Percentiles rank a stretch among this genome's conserved stretches.
These are phyloP conservation scores for Halcyon leucocephala DNA, from an alignment of 2,797 vertebrate genomes.

Conservation along the genomic window DNA sequence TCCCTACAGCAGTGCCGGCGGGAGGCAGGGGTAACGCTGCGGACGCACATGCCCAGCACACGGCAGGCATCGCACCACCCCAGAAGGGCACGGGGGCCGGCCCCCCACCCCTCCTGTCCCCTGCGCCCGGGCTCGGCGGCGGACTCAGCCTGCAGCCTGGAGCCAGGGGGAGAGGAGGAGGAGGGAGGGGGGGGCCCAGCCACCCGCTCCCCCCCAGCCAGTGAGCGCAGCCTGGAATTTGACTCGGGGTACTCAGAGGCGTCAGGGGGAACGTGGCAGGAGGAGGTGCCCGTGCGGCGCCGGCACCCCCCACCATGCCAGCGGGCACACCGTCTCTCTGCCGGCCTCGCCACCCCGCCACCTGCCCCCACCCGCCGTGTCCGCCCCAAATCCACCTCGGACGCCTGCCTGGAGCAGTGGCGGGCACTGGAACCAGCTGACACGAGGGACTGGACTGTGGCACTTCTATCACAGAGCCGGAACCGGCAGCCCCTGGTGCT, in stretches of 20 bases:
- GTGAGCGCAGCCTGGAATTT: conserved; percentile 90
- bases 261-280: conserved; percentile 86
- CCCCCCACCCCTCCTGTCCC: background rate
- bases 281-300: conserved; percentile 76
- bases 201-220: conserved; percentile 80
- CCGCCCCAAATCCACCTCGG: conserved; percentile 94
- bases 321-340: conserved; percentile 83
- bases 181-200: background rate
- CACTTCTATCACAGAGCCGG: conserved; percentile 90
- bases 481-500: conserved; percentile 94
- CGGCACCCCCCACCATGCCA: conserved; percentile 49
- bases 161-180: conserved; percentile 80
- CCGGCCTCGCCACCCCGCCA: conserved; percentile 79
- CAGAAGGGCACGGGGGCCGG: conserved; percentile 76
- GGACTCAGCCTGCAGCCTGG: conserved; percentile 90
- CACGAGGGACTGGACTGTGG: conserved; percentile 91
- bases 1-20: conserved; percentile 84
- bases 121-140: conserved; percentile 79
- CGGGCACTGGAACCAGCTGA: conserved; percentile 85
- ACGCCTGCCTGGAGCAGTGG: conserved; percentile 94
- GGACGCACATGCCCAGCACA: conserved; percentile 84
- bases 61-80: conserved; percentile 83
- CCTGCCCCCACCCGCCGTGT: conserved; percentile 62
- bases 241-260: conserved; percentile 96
- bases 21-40: conserved; percentile 79